Base-by-base conservation (phyloP, 1,140 invertebrate species). In the Propsilocerus akamusi region DNA sequence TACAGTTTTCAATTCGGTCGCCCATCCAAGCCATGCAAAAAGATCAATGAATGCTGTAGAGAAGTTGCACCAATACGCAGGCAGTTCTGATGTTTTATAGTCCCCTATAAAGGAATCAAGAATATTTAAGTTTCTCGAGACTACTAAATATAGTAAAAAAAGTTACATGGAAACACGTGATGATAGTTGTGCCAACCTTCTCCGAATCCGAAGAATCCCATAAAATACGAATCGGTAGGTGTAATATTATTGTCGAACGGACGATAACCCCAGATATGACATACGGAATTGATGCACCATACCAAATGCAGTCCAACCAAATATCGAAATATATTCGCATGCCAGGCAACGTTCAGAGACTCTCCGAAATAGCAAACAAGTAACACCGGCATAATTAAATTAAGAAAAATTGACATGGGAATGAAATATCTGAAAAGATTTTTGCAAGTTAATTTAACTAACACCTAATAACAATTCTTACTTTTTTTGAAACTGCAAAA, bases 41-140 rank as follows among this genome's bases (percentile, higher is more conserved):
- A 79, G 67, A 56, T 91, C 85, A 57, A 92, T 83, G 52, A 88
- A 74, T 0, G 72, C 70, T 0, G 81, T 84, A 0, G 84, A 87
- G 11, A 81, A 55, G 60, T 90, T 91, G 2, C 72, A 68, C 6
- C 68, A 65, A 61, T 78, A 78, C 50, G 73, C 60, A 25, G 77
- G 72, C 51, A 70, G 59, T 57, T 87, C 84, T 32, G 78, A 76
- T 12, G 78, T 72, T 52, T 70, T 73, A 60, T 81, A 81, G 61
- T 86, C 83, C 65, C 77, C 86, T 0, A 89, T 89, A 61, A n/a
- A n/a, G n/a, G n/a, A 84, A 84, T 0, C 60, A 84, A 84, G 12
- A 12, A 8, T 30, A 30, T 7, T n/a, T n/a, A n/a, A 8, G 7
- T 7, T 8, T 8, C 12, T 12, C 7, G 28, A n/a, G n/a, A 30